Percentiles rank a stretch among this genome's conserved stretches.
Evolutionary conservation across 2,888 invertebrate genomes (phyloP).

Genomic region (Drosophila fulvimacula): DNA sequence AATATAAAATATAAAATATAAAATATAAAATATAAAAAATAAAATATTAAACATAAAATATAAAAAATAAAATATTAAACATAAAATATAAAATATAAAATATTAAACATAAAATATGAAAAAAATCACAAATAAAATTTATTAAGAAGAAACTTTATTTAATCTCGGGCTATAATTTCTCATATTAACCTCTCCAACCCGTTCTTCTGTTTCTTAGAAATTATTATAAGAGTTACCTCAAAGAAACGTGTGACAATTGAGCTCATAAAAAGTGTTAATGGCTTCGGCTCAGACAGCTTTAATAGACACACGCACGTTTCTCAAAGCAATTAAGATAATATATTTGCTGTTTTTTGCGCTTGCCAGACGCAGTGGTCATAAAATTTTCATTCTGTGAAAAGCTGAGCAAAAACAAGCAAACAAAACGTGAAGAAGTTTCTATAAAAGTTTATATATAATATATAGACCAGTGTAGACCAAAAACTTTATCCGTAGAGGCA

Average conservation of each 20-base stretch:
- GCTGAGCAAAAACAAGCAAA: not conserved
- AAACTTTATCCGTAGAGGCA: slow-evolving; percentile 17
- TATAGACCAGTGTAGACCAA: slow-evolving; percentile 29
- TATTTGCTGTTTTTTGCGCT: slow-evolving; percentile 21
- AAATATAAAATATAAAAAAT: not conserved
- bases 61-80: not conserved
- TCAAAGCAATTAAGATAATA: slow-evolving; percentile 54
- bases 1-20: not conserved
- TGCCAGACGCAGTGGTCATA: slow-evolving; percentile 32
- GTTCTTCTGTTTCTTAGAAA: not conserved
- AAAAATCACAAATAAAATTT: too few relatives aligned
- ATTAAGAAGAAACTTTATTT: not conserved
- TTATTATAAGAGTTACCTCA: slow-evolving; percentile 9
- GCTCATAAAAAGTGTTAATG: slow-evolving; percentile 45
- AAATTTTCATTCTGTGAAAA: slow-evolving; percentile 28
- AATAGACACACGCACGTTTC: slow-evolving; percentile 40
- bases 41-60: not conserved
- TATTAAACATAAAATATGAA: not conserved
- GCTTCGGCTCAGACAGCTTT: slow-evolving; percentile 39
- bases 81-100: not conserved
- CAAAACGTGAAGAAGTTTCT: slow-evolving; percentile 26
- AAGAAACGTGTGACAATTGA: slow-evolving; percentile 39
- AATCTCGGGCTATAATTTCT: not conserved
- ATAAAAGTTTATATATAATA: slow-evolving; percentile 28
- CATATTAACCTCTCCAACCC: not conserved